A percentile compares a stretch with the other conserved stretches of the same genome.
phyloP scores from a whole-genome alignment of 2,113 vertebrate genomes.

The Heteronetta atricapilla region DNA sequence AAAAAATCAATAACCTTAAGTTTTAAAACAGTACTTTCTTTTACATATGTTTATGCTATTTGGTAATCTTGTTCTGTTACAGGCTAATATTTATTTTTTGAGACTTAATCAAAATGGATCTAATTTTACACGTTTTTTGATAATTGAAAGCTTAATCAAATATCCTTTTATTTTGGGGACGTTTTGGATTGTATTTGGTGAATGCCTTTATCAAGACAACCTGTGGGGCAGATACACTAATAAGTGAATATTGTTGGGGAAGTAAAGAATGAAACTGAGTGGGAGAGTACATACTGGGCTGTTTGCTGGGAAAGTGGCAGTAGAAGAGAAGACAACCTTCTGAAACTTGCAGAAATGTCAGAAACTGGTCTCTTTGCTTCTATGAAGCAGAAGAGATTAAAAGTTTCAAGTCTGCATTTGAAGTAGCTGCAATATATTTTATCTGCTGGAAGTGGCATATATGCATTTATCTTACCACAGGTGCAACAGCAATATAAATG shows the following conservation, averaged over 20 bases:
- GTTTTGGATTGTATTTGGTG: background rate
- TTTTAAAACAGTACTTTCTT: background rate
- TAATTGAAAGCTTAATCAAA: background rate
- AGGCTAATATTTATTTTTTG: background rate
- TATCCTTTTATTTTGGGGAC: background rate
- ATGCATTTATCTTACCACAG: background rate
- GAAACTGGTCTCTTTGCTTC: background rate
- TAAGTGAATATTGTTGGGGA: background rate
- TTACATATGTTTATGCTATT: background rate
- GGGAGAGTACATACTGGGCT: background rate
- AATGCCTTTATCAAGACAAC: background rate
- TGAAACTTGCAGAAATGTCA: background rate
- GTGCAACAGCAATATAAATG: background rate
- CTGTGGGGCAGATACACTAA: background rate
- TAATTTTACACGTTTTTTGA: background rate
- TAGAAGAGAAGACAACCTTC: background rate
- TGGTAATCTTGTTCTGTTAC: background rate
- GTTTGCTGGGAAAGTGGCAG: background rate
- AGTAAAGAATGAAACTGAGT: background rate
- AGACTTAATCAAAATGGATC: background rate
- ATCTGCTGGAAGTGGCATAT: background rate
- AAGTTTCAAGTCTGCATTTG: background rate
- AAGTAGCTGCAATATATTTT: background rate
- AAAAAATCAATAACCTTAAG: background rate
- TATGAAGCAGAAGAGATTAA: background rate